Evolutionary conservation across 2,888 invertebrate genomes (phyloP).

Genomic region (Sesamia inferens): DNA sequence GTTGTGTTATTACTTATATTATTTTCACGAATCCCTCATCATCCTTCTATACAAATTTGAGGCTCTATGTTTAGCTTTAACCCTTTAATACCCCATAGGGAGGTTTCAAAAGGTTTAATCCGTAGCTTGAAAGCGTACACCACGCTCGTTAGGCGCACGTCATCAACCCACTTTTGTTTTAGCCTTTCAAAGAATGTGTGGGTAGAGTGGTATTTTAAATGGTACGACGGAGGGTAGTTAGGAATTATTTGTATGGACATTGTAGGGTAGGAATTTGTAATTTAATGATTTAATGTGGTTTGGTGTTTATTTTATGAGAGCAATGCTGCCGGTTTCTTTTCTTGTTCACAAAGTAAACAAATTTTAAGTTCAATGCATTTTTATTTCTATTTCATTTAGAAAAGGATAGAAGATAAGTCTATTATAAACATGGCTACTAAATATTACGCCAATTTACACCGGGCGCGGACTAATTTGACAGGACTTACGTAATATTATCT

Average conservation of each 20-base stretch:
- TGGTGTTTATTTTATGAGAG: background rate
- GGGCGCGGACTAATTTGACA: no score
- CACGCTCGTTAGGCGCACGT: slow-evolving; percentile 53
- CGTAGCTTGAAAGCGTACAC: slow-evolving; percentile 33
- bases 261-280: background rate
- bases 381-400: no score
- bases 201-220: slow-evolving; percentile 32
- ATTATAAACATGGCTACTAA: no score
- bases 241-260: slow-evolving; percentile 3
- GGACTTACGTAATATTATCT: no score
- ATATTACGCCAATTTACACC: no score
- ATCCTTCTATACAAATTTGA: slow-evolving; percentile 25
- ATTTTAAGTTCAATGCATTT: no score
- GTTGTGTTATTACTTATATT: background rate
- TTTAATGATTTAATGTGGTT: slow-evolving; percentile 7
- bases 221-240: slow-evolving; percentile 7
- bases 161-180: slow-evolving; percentile 63
- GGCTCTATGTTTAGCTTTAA: slow-evolving; percentile 37
- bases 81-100: slow-evolving; percentile 39
- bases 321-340: background rate
- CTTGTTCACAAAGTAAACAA: no score
- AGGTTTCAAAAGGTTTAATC: slow-evolving; percentile 46
- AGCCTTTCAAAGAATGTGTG: slow-evolving; percentile 37
- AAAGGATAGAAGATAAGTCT: no score
- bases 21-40: background rate